Percentiles rank a stretch among this genome's conserved stretches.
These are phyloP conservation scores for Percopsis omiscomaycus DNA, from an alignment of 2,797 vertebrate genomes.

Conservation along the genomic window DNA sequence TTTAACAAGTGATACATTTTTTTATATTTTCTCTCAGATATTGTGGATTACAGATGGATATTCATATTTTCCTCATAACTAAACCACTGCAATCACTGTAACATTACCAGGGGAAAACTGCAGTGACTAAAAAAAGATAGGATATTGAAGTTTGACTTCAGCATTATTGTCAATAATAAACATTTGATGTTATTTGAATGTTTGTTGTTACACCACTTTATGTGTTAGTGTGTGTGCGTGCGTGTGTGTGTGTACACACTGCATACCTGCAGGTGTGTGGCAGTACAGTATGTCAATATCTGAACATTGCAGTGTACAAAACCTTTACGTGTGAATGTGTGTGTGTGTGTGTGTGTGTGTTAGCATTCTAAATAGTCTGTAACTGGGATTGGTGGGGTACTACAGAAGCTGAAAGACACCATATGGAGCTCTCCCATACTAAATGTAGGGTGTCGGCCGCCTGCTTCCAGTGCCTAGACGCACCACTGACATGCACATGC, in stretches of 20 bases:
- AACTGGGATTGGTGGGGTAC: conserved; percentile 35
- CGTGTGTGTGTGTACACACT: neutral
- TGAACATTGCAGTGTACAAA: no score
- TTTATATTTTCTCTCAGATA: neutral
- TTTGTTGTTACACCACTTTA: neutral
- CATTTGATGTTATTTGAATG: neutral
- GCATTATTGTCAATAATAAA: neutral
- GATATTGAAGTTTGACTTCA: neutral
- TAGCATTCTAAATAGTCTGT: conserved; percentile 55
- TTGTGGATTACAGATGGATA: neutral
- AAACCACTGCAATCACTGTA: neutral
- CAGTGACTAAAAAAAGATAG: neutral
- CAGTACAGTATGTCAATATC: no score
- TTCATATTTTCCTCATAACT: neutral
- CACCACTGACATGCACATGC: conserved; percentile 4
- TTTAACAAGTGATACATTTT: no score
- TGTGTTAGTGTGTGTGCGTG: conserved; percentile 1
- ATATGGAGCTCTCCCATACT: conserved; percentile 58
- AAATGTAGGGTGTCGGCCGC: conserved; percentile 62
- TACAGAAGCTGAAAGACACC: conserved; percentile 43
- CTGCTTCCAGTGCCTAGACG: conserved; percentile 22
- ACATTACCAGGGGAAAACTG: neutral
- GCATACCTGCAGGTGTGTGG: neutral
- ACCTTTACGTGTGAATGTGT: neutral
- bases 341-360: neutral